Evolutionary conservation across 1,140 invertebrate species (phyloP).

Genomic region (Eriosoma lanigerum): DNA sequence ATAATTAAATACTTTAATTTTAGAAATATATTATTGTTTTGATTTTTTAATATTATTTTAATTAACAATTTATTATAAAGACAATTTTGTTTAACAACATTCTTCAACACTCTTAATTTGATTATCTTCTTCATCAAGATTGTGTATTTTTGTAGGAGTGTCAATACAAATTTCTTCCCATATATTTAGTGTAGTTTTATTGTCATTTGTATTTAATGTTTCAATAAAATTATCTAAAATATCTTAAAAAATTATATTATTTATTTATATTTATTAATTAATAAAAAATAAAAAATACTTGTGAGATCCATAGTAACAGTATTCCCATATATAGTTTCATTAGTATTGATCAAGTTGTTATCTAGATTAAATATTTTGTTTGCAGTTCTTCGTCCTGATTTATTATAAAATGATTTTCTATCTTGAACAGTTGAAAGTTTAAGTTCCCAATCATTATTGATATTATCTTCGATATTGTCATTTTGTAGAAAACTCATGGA

Average conservation of each 20-base stretch:
- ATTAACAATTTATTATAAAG: too few relatives aligned
- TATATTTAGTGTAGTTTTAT: neutral
- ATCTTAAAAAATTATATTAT: neutral
- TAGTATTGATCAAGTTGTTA: neutral
- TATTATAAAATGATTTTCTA: slow-evolving; percentile 33
- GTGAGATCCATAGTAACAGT: slow-evolving; percentile 42
- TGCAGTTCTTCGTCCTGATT: neutral
- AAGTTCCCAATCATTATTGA: neutral
- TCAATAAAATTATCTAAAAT: slow-evolving; percentile 43
- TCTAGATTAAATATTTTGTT: neutral
- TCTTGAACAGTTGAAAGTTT: slow-evolving; percentile 6
- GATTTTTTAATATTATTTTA: too few relatives aligned
- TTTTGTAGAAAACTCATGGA: neutral
- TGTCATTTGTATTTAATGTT: neutral
- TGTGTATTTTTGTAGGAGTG: neutral
- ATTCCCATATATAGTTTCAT: slow-evolving; percentile 20
- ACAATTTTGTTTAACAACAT: too few relatives aligned
- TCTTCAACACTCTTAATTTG: neutral
- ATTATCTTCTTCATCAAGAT: slow-evolving; percentile 1
- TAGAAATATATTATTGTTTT: too few relatives aligned
- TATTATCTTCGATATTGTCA: neutral
- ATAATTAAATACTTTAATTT: too few relatives aligned
- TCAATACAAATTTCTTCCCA: slow-evolving; percentile 35
- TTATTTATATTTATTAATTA: neutral
- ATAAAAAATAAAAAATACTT: slow-evolving; percentile 26